Evolutionary conservation across 2,888 invertebrate genomes (phyloP).

Genomic region (Tuta absoluta): DNA sequence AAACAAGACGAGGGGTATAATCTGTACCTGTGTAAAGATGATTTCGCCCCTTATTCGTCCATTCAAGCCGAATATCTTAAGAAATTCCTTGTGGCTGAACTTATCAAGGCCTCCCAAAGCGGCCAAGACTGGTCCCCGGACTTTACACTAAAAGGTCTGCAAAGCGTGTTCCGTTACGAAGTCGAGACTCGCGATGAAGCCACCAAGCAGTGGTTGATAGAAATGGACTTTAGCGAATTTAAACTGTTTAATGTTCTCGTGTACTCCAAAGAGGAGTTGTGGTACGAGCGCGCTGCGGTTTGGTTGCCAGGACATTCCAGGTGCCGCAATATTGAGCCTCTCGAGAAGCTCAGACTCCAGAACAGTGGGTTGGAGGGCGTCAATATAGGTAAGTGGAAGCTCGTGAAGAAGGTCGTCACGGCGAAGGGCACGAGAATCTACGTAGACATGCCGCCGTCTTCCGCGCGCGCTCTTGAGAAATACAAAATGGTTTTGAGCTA

Average conservation of each 20-base stretch:
- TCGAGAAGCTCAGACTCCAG: constrained; percentile 64
- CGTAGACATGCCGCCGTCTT: constrained; percentile 70
- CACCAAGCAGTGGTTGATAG: constrained; percentile 63
- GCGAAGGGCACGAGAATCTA: constrained; percentile 66
- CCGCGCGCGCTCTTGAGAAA: constrained; percentile 61
- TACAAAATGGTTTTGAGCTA: constrained; percentile 67
- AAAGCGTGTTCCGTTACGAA: constrained; percentile 60
- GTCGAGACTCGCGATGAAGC: constrained; percentile 54
- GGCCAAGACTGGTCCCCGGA: constrained; percentile 60
- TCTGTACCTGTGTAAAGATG: constrained; percentile 66
- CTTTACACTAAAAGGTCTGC: constrained; percentile 61
- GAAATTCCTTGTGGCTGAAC: constrained; percentile 56
- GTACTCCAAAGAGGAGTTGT: constrained; percentile 67
- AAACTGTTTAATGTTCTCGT: constrained; percentile 58
- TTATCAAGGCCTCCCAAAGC: constrained; percentile 51
- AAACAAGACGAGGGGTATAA: constrained; percentile 30
- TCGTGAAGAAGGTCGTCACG: constrained; percentile 64
- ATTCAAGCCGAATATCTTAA: constrained; percentile 55
- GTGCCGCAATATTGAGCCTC: constrained; percentile 56
- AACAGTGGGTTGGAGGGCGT: constrained; percentile 57
- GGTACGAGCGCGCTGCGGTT: constrained; percentile 71
- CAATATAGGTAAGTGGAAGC: constrained; percentile 68
- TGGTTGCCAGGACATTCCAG: constrained; percentile 71
- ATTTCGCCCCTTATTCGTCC: constrained; percentile 57
- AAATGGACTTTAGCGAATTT: constrained; percentile 60